phyloP scores from a whole-genome alignment of 2,888 invertebrate species.

The Platycheirus rosarum region DNA sequence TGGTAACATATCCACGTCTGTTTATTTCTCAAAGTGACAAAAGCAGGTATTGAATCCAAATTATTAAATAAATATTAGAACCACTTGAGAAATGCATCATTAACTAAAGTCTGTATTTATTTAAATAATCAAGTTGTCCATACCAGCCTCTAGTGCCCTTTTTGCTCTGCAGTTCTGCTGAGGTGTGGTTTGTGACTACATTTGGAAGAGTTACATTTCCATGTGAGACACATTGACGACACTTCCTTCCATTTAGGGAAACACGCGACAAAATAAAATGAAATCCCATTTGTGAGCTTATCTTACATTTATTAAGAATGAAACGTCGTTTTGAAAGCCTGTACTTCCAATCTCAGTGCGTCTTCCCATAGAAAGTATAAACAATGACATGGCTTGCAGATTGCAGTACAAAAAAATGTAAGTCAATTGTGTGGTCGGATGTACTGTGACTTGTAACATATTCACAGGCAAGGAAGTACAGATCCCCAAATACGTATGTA shows the following conservation, averaged over 20 bases:
- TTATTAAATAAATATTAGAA: too few species aligned
- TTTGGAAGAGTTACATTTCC: slow-evolving; percentile 44
- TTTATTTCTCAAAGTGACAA: too few species aligned
- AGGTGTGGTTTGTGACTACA: slow-evolving; percentile 28
- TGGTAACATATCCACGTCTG: too few species aligned
- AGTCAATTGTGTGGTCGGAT: slow-evolving; percentile 61
- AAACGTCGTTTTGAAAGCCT: slow-evolving; percentile 11
- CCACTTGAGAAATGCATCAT: too few species aligned
- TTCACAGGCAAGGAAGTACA: slow-evolving; percentile 31
- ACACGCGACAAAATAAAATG: slow-evolving; percentile 47
- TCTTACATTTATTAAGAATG: slow-evolving; percentile 35
- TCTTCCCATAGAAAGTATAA: not conserved
- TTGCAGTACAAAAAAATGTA: slow-evolving; percentile 2
- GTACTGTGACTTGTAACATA: slow-evolving; percentile 16
- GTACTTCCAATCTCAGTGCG: not conserved
- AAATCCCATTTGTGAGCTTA: slow-evolving; percentile 32
- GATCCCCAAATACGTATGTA: slow-evolving; percentile 57
- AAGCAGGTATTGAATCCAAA: too few species aligned
- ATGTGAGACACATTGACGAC: slow-evolving; percentile 67
- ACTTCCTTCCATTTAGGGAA: slow-evolving; percentile 45
- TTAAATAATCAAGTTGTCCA: not conserved
- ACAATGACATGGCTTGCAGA: not conserved
- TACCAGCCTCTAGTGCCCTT: not conserved
- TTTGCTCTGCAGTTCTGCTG: not conserved
- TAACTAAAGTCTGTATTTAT: too few species aligned